Evolutionary conservation across 2,888 invertebrate species (phyloP), one percentile per base, ranked within the genome.

Genomic region (Phanerotoma sp.): DNA sequence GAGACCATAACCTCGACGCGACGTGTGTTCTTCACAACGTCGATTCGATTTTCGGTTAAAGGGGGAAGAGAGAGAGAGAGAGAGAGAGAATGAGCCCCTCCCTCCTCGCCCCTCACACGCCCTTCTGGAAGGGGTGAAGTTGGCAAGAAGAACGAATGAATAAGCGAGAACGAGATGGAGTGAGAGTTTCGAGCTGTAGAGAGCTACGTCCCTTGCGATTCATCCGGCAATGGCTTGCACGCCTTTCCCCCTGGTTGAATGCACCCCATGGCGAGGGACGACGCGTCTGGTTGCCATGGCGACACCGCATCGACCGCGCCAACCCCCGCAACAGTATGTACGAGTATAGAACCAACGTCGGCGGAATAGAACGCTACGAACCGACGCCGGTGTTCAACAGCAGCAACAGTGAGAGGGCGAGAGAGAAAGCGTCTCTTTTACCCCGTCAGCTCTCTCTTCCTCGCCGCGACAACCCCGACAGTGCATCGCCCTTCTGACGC

Each of bases 271-370:
- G 73, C 74, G 76, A 82, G 82, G 82, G 80, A 78, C 76, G 79
- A 80, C 77, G 74, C 73, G 75, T 74, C 74, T 78, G 77, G 80
- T 80, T 79, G 74, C 78, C 77, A 78, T 75, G 76, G 79, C 68
- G 77, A 81, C 79, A 77, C 77, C 79, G 79, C 80, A 80, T 80
- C 80, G 80, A 80, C 74, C 80, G 75, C 75, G 78, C 75, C 78
- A 75, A 67, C 67, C 72, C 67, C 67, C 53, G 35, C 54, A 48
- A 28, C 18, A 37, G 13, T 9, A 10, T 20, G 5, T 16, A 38
- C 3, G 18, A 18, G 35, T 35, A 15, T 16, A 38, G 18, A 16
- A 38, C 38, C 38, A 38, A 20, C 18, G 38, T 20, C 20, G 38
- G 18, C 20, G 38, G 38, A 18, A 38, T 30, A 42, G 56, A 45